Percentiles rank a stretch among this genome's conserved stretches.
phyloP scores from a whole-genome alignment of 1,140 invertebrate genomes.

The Drosophila willistoni region DNA sequence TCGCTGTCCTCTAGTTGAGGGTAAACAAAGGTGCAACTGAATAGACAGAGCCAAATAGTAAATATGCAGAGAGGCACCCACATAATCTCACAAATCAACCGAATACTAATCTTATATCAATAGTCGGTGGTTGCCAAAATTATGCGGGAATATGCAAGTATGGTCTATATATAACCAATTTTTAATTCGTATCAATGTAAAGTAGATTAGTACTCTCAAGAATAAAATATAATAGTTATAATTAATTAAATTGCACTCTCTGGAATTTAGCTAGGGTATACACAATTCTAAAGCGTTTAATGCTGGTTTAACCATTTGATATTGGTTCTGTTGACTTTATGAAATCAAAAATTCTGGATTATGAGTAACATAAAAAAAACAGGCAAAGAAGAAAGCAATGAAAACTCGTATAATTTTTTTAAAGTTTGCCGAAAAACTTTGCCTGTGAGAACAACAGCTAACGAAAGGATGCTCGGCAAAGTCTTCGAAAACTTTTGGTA shows the following conservation, averaged over 20 bases:
- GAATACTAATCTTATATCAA: slow-evolving; percentile 46
- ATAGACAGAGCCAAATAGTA: slow-evolving; percentile 74
- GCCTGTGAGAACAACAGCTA: slow-evolving; percentile 53
- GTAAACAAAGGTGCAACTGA: slow-evolving; percentile 78
- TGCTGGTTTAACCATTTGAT: slow-evolving; percentile 38
- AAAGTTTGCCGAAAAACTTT: slow-evolving; percentile 65
- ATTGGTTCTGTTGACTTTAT: slow-evolving; percentile 65
- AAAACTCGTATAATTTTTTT: slow-evolving; percentile 57
- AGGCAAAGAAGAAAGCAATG: slow-evolving; percentile 27
- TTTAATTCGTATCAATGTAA: too few species aligned
- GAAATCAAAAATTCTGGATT: slow-evolving; percentile 67
- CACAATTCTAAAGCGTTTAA: too few species aligned
- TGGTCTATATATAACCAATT: too few species aligned
- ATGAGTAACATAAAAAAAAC: neutral
- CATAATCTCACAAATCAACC: neutral
- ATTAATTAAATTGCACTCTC: too few species aligned
- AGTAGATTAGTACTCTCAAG: too few species aligned
- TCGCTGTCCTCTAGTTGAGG: slow-evolving; percentile 50
- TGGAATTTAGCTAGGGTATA: too few species aligned
- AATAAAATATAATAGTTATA: too few species aligned
- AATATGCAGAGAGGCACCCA: slow-evolving; percentile 38
- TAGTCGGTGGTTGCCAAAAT: slow-evolving; percentile 17
- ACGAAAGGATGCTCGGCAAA: slow-evolving; percentile 5
- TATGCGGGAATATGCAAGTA: too few species aligned
- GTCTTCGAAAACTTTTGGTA: slow-evolving; percentile 5